Evolutionary conservation across 1,140 invertebrate species (phyloP), one percentile per base, ranked within the genome.

Genomic region (Papilio dardanus): DNA sequence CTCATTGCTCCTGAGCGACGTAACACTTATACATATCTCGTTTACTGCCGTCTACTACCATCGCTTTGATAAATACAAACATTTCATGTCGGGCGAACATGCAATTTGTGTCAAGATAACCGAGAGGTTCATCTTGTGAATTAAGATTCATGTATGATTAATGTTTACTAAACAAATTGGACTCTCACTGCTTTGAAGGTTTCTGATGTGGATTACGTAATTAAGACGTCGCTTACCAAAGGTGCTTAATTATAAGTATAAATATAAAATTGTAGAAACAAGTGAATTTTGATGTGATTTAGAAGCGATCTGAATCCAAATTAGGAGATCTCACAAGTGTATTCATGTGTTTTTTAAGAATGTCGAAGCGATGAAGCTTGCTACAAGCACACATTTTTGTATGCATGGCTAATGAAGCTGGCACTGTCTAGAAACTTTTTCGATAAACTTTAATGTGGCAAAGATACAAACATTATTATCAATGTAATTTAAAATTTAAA

Each of bases 1-100:
- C 68, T 83, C 81, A 83, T 85, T 84, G 82, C 82, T 81, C 65
- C 42, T 40, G 77, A 79, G 79, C 82, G 81, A 84, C 81, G 76
- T 85, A 30, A 81, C 75, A 80, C 76, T 78, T 85, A 81, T 82
- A 85, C 67, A 79, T 86, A 83, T 85, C 79, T 14, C 54, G 21
- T 62, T 28, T 62, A 28, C 24, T 62, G 24, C 54, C 54, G 54
- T 62, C 24, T 62, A 62, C 30, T 54, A 82, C 81, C 74, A 73
- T 77, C 37, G 19, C 46, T 73, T 75, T 79, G 62, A 79, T 79
- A 71, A 76, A 74, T 81, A 76, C 24, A 62, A 62, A 62, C 54
- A 62, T 62, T 62, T 62, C 54, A 10, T 50, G 77, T 81, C 74
- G 76, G 24, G 74, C 76, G 54, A 81, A 71, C 42, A 76, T 50